These are phyloP conservation scores for Creontiades dilutus DNA, from an alignment of 2,888 invertebrate genomes.

Conservation along the genomic window DNA sequence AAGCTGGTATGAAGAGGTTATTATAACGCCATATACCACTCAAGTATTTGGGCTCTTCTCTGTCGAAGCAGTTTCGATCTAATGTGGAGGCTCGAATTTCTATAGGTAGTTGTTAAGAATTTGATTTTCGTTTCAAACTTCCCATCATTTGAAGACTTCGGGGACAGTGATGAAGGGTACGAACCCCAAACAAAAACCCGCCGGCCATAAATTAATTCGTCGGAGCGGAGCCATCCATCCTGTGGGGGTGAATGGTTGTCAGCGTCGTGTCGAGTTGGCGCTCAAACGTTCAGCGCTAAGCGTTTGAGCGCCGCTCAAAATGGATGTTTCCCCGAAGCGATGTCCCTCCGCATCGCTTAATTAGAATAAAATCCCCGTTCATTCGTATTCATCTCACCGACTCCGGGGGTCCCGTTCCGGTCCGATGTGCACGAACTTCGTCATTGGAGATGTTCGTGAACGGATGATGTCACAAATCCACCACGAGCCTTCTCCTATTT, in stretches of 20 bases:
- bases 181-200: neutral
- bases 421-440: neutral
- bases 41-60: no score
- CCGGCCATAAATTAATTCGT: neutral
- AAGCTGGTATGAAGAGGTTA: no score
- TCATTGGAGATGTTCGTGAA: neutral
- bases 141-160: no score
- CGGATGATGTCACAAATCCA: neutral
- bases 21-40: no score
- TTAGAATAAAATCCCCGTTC: conserved; percentile 25
- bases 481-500: neutral
- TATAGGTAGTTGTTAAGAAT: no score
- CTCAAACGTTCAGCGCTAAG: neutral
- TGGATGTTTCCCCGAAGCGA: neutral
- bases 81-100: no score
- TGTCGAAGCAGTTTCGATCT: no score
- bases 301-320: conserved; percentile 25
- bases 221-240: conserved; percentile 18
- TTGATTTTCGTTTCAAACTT: no score
- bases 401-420: neutral
- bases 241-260: conserved; percentile 14
- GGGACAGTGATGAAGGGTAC: no score
- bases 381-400: conserved; percentile 16
- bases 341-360: conserved; percentile 25
- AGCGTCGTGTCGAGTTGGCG: conserved; percentile 19